Base-by-base conservation (phyloP, 2,888 invertebrate species). In the Hydropsyche betteni region DNA sequence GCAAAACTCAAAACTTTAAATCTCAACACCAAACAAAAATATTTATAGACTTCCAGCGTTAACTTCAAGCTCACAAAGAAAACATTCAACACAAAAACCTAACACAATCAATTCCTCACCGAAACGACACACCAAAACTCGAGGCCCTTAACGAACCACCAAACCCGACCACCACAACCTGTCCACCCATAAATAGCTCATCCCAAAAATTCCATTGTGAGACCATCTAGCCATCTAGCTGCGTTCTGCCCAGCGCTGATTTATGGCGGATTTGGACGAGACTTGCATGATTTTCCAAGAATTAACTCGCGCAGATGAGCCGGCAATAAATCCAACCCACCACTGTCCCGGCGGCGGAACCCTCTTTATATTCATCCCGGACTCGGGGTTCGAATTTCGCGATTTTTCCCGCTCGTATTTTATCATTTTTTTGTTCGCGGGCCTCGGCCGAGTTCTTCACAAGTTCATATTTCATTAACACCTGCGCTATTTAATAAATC, bases 231-330 rank as follows among this genome's bases (percentile, higher is more conserved):
- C 24, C 61, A 5, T 6, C 36, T 64, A 8, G 6, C 36, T 64
- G 8, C 12, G 64, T 64, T 64, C 64, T 64, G 64, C 24, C 24
- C 24, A 24, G 24, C 24, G 24, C 24, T 64, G 64, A 64, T 64
- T 64, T 64, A 64, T n/a, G 64, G 36, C 36, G 12, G 36, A 64
- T 36, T 64, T 34, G 36, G 36, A 64, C 64, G 64, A 34, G 64
- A 64, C 64, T 64, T 64, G 64, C 64, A 64, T 64, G 64, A 64
- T 64, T 64, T 64, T 64, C 64, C 64, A 64, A 64, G 64, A 64
- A 64, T 64, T 64, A 64, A 64, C 64, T 64, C 64, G 64, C 64
- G 34, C 61, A 61, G 61, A 61, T 61, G 61, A 61, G 33, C 61
- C 33, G 61, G 61, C 61, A 36, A 64, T 64, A 64, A 64, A 64